These are phyloP conservation scores for Rostratula benghalensis DNA, from an alignment of 2,113 vertebrate species.

Conservation along the genomic window DNA sequence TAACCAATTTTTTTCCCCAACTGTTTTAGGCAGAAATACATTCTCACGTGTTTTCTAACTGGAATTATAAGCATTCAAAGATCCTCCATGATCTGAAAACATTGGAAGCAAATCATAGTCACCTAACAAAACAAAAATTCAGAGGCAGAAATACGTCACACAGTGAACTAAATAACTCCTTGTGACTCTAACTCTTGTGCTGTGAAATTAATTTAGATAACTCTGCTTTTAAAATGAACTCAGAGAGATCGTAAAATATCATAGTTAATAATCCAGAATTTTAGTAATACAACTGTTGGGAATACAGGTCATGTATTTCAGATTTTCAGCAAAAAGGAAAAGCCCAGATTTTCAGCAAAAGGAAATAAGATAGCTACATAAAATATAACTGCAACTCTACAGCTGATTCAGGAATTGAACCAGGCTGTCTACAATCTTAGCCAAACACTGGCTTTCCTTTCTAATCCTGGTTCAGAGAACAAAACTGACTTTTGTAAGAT, in stretches of 20 bases:
- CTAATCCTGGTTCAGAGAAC: background rate
- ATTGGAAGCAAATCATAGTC: background rate
- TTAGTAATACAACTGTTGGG: background rate
- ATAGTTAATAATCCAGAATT: background rate
- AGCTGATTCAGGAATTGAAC: background rate
- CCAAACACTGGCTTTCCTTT: background rate
- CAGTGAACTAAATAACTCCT: background rate
- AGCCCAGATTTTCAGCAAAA: background rate
- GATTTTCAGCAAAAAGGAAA: background rate
- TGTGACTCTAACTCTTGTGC: background rate
- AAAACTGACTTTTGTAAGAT: background rate
- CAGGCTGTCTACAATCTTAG: background rate
- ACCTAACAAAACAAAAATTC: background rate
- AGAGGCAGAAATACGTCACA: background rate
- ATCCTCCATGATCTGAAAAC: background rate
- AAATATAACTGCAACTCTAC: background rate
- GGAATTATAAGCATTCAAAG: background rate
- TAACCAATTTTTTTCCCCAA: background rate
- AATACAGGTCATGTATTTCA: background rate
- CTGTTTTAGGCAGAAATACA: background rate
- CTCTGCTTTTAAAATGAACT: background rate
- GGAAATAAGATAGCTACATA: background rate
- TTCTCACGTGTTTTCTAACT: background rate
- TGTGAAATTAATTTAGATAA: background rate
- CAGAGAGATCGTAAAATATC: background rate